Percentiles rank a stretch among this genome's conserved stretches.
Conservation (phyloP, 2,888 invertebrate genomes). For the Mylabris sibirica region DNA sequence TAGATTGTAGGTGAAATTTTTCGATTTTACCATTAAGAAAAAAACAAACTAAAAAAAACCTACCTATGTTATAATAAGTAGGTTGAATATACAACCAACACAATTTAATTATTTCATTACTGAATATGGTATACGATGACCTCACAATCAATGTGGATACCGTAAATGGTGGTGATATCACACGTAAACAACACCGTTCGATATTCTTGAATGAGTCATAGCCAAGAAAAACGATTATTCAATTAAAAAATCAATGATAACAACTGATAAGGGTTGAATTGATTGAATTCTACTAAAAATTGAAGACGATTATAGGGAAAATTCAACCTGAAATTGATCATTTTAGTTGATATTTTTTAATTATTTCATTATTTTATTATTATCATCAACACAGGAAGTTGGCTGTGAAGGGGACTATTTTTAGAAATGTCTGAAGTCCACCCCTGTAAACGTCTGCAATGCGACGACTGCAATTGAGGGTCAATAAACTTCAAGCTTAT, state of each 20-base stretch:
- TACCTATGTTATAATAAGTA: background rate
- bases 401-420: background rate
- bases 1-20: slow-evolving; percentile 1
- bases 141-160: slow-evolving; percentile 41
- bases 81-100: slow-evolving; percentile 20
- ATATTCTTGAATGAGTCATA: slow-evolving; percentile 25
- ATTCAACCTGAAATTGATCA: too few species aligned
- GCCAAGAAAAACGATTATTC: background rate
- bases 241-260: background rate
- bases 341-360: too few species aligned
- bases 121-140: slow-evolving; percentile 34
- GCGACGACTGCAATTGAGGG: background rate
- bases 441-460: background rate
- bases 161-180: slow-evolving; percentile 53
- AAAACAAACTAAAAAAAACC: background rate
- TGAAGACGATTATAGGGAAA: too few species aligned
- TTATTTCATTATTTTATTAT: too few species aligned
- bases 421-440: background rate
- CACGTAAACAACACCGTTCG: slow-evolving; percentile 31
- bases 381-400: background rate
- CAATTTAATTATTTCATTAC: slow-evolving; percentile 17
- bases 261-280: background rate
- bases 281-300: background rate
- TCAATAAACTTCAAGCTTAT: background rate
- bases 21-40: background rate